Percentiles rank a stretch among this genome's conserved stretches.
phyloP scores from a whole-genome alignment of 1,140 invertebrate species.

The Acromyrmex heyeri region DNA sequence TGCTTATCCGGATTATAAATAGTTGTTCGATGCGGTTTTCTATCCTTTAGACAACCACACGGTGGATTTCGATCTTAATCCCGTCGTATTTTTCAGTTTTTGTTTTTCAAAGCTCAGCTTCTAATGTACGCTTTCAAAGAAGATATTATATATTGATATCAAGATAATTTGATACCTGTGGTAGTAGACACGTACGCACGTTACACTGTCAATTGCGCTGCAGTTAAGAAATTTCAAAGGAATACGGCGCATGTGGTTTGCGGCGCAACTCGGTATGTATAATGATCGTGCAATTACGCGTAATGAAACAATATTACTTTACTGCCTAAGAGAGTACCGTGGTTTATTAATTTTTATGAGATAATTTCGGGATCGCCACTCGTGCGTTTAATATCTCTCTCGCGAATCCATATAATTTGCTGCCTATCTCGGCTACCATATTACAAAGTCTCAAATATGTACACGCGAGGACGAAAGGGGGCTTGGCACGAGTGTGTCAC shows the following conservation, averaged over 20 bases:
- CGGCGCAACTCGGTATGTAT: slow-evolving; percentile 31
- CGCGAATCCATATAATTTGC: slow-evolving; percentile 67
- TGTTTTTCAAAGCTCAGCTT: neutral
- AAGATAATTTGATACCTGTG: neutral
- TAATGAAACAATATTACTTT: slow-evolving; percentile 61
- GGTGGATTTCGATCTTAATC: slow-evolving; percentile 10
- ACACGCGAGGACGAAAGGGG: slow-evolving; percentile 65
- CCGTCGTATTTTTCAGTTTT: neutral
- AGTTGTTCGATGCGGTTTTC: slow-evolving; percentile 45
- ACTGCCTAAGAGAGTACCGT: slow-evolving; percentile 51
- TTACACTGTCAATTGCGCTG: slow-evolving; percentile 21
- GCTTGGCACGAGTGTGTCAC: slow-evolving; percentile 66
- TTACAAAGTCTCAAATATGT: slow-evolving; percentile 62
- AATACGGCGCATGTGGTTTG: slow-evolving; percentile 30
- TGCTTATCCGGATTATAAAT: slow-evolving; percentile 38
- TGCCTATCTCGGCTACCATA: slow-evolving; percentile 54
- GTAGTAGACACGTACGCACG: neutral
- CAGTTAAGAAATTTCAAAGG: slow-evolving; percentile 32
- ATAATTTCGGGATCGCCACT: slow-evolving; percentile 45
- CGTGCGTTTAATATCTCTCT: slow-evolving; percentile 66
- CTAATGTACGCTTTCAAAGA: neutral
- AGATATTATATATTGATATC: neutral
- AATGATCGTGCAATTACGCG: slow-evolving; percentile 57
- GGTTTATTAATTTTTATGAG: slow-evolving; percentile 54
- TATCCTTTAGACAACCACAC: no score